These are phyloP conservation scores for Rhea americana DNA, from an alignment of 2,113 vertebrate genomes.

Conservation along the genomic window DNA sequence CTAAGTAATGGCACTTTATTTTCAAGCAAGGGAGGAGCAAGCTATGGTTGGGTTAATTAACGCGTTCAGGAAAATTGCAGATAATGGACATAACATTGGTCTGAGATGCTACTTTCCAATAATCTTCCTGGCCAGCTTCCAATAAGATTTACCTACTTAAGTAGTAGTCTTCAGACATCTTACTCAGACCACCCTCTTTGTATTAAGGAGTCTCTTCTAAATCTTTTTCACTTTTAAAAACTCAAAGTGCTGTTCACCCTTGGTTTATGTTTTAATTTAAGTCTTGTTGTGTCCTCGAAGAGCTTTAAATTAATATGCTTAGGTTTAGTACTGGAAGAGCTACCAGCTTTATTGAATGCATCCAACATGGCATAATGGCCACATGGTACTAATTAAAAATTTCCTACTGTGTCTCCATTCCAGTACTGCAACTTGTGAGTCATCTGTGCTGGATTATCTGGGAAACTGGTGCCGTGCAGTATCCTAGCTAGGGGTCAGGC, in stretches of 20 bases:
- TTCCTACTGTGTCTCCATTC: not conserved
- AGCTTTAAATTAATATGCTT: conserved; percentile 29
- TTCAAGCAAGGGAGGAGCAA: not conserved
- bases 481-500: not conserved
- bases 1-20: not conserved
- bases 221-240: not conserved
- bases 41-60: conserved; percentile 27
- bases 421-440: not conserved
- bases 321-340: not conserved
- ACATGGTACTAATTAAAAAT: conserved; percentile 1
- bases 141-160: not conserved
- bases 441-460: not conserved
- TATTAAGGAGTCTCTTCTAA: not conserved
- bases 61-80: conserved; percentile 1
- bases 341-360: conserved; percentile 10
- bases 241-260: not conserved
- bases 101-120: not conserved
- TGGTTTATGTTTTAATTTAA: conserved; percentile 11
- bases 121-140: not conserved
- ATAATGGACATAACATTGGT: not conserved
- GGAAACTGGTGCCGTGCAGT: conserved; percentile 5
- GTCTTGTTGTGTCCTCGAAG: not conserved
- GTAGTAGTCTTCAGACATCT: not conserved
- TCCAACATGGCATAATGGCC: not conserved
- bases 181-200: not conserved